Conservation (phyloP, 2,113 vertebrate species). For the Erinaceus europaeus region DNA sequence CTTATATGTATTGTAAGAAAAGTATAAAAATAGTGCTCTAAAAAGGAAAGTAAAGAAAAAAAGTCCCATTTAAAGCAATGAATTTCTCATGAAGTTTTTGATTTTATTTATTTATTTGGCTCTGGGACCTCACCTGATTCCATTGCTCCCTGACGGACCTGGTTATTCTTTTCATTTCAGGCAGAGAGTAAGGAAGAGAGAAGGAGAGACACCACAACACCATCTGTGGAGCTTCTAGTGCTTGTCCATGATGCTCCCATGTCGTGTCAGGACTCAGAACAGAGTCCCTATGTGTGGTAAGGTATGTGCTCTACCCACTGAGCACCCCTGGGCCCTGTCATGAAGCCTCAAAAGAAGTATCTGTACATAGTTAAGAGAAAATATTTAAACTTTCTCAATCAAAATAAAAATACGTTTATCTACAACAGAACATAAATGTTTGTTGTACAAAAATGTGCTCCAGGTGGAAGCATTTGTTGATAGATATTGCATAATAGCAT, state of each 20-base stretch:
- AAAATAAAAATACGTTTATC: conserved; percentile 17
- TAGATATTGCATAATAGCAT: neutral
- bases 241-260: no score
- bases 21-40: neutral
- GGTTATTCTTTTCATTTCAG: no score
- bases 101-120: no score
- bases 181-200: no score
- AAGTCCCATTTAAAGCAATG: neutral
- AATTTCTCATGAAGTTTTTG: no score
- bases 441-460: conserved; percentile 12
- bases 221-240: no score
- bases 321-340: neutral
- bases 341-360: conserved; percentile 1
- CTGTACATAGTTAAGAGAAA: conserved; percentile 5
- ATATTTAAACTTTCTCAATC: conserved; percentile 25
- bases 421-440: neutral
- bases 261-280: no score
- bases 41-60: neutral
- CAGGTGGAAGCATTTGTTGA: neutral
- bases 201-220: no score
- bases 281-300: no score
- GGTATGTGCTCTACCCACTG: no score
- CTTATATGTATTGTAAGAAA: neutral
- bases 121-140: no score
- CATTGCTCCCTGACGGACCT: neutral